Base-by-base conservation (phyloP, 2,888 invertebrate genomes). In the Nomada goodeniana region DNA sequence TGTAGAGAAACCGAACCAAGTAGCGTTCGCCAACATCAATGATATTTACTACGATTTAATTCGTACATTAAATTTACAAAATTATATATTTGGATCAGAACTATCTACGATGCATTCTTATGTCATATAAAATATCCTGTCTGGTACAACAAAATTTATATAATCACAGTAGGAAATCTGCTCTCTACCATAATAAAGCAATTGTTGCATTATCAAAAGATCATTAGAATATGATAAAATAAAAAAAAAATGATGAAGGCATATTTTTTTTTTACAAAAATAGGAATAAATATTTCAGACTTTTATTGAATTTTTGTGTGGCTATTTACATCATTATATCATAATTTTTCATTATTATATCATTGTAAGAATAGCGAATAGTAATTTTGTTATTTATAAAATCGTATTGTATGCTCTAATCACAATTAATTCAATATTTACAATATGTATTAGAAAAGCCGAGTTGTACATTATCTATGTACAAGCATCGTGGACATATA, bases 371-470 rank as follows among this genome's bases (percentile, higher is more conserved):
- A 86, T 88, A 85, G 63, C 76, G 78, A 63, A 82, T 86, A 76
- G 44, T 79, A 65, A 73, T 75, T 87, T 82, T 76, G 69, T 76
- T 86, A 87, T 85, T 88, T 88, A 88, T 88, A 88, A 88, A 88
- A 89, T 80, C 73, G 59, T 73, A 87, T 44, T 47, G 75, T 70
- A 77, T 80, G 65, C n/a, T 60, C 70, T 67, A 73, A 52, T 76
- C 63, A 59, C 72, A 61, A 55, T 57, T 72, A 63, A 20, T 83
- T 82, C 67, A 75, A 61, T 88, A 88, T 88, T 87, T 88, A 88
- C 89, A 88, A 73, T 77, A 80, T 65, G 64, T 63, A 85, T 89
- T 85, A 78, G 68, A 88, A 88, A 87, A 84, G 84, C 83, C 79
- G 81, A 71, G 74, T 77, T 76, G 79, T 76, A 82, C 77, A 87